Base-by-base conservation (phyloP, 2,888 invertebrate genomes). In the Nymphalis urticae region DNA sequence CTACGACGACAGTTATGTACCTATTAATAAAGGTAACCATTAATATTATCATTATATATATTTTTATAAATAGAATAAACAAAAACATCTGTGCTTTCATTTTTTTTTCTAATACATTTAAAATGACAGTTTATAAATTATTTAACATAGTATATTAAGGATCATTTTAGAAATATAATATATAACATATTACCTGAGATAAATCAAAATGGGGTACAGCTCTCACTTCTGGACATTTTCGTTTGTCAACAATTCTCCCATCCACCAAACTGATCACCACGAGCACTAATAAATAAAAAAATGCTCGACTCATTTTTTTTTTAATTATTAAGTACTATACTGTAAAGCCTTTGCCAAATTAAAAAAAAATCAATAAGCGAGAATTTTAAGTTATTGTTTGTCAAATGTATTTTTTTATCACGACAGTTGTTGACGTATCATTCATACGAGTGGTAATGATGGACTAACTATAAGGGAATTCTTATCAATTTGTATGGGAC, bases 151-250 rank as follows among this genome's bases (percentile, higher is more conserved):
- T 48, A 48, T 7, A n/a, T 48, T 48, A 48, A 16, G n/a, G 17
- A 48, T 6, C 4, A 48, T 42, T 42, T 42, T 42, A 9, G 1
- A 0, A 42, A 42, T 42, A 10, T 42, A 13, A 42, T 42, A 2
- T 4, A 13, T 54, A 3, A 5, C 17, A 27, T 27, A 42, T 74
- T 71, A 96, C 97, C 89, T 95, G 94, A 75, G 95, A 93, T 76
- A 97, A 90, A 90, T 97, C 95, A 81, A 97, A 97, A 89, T 97
- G 96, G 54, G 95, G 94, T 63, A 95, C 95, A 19, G 96, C 96
- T 84, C 95, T 95, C 72, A 97, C 97, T 93, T 94, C 94, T 0
- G 96, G 96, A 79, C 96, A 96, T 83, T 95, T 95, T 79, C 95
- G 94, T 83, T 95, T 95, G 78, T 95, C 94, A 51, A 93, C 86